Percentiles rank a stretch among this genome's conserved stretches.
phyloP scores from a whole-genome alignment of 1,140 invertebrate species.

The Oreohelix idahoensis region DNA sequence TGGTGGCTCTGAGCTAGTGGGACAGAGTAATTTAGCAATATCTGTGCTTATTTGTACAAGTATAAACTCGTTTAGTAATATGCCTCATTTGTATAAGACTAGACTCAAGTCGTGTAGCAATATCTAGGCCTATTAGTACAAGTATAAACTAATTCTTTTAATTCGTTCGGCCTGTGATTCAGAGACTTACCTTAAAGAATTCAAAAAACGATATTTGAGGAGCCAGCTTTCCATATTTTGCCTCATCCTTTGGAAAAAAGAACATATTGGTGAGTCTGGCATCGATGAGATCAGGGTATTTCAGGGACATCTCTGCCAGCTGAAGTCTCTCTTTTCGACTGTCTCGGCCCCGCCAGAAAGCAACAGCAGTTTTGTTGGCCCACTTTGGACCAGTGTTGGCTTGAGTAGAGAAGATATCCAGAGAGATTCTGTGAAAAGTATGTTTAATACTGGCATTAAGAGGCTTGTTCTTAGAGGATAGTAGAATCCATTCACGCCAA shows the following conservation, averaged over 20 bases:
- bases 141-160: too few species aligned
- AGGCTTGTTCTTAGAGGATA: too few species aligned
- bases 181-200: conserved; percentile 88
- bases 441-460: too few species aligned
- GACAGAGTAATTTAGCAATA: too few species aligned
- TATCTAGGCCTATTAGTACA: too few species aligned
- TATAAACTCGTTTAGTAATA: too few species aligned
- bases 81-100: too few species aligned
- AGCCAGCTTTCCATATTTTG: conserved; percentile 85
- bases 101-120: too few species aligned
- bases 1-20: too few species aligned
- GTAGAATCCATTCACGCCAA: too few species aligned
- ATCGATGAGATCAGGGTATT: conserved; percentile 87
- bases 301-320: conserved; percentile 84
- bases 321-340: conserved; percentile 84
- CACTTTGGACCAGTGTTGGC: conserved; percentile 82
- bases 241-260: conserved; percentile 90
- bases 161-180: too few species aligned
- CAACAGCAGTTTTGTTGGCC: conserved; percentile 82
- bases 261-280: conserved; percentile 96
- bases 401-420: conserved; percentile 93
- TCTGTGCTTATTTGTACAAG: too few species aligned
- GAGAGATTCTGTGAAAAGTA: conserved; percentile 80
- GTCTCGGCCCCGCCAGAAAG: conserved; percentile 94
- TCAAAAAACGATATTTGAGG: conserved; percentile 92